phyloP scores from a whole-genome alignment of 2,113 vertebrate genomes.

The Oncorhynchus masou region DNA sequence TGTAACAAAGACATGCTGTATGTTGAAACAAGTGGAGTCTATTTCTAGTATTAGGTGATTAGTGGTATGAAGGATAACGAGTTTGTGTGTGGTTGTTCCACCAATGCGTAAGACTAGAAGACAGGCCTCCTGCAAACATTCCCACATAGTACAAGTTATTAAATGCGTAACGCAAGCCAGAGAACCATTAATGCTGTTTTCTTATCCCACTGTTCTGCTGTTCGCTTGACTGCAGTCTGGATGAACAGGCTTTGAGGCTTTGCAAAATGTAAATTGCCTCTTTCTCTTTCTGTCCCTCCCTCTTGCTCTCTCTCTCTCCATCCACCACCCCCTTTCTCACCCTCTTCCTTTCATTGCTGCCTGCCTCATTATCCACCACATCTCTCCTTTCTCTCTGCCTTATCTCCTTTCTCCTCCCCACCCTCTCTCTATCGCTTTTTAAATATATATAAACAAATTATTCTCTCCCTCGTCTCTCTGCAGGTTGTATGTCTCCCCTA shows the following conservation, averaged over 20 bases:
- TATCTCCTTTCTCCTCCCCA: background rate
- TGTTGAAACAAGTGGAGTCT: too few relatives aligned
- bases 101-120: background rate
- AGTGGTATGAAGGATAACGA: background rate
- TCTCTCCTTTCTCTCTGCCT: background rate
- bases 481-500: slow-evolving; percentile 88
- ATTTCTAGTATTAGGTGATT: background rate
- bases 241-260: background rate
- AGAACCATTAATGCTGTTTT: background rate
- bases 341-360: background rate
- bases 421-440: background rate
- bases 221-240: background rate
- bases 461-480: background rate
- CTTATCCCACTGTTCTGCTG: background rate
- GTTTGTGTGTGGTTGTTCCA: too few relatives aligned
- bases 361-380: background rate
- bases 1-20: too few relatives aligned
- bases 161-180: background rate
- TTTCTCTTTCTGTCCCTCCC: background rate
- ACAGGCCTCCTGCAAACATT: background rate
- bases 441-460: too few relatives aligned
- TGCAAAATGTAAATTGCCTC: slow-evolving; percentile 22
- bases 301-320: background rate
- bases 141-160: background rate
- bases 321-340: background rate